phyloP scores from a whole-genome alignment of 2,113 vertebrate genomes.

The Oncorhynchus kisutch region DNA sequence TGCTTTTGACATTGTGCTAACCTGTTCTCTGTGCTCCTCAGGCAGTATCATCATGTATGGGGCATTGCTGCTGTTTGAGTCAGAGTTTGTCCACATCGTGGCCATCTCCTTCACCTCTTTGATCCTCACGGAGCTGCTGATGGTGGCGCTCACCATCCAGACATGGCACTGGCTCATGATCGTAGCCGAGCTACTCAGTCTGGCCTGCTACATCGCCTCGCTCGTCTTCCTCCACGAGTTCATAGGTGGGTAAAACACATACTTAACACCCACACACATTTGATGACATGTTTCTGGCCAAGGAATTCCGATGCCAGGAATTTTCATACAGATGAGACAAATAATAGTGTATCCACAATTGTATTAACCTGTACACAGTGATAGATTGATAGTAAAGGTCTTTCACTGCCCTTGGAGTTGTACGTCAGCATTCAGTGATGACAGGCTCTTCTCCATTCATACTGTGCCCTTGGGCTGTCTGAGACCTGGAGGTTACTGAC shows the following conservation, averaged over 20 bases:
- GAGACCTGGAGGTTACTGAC: conserved; percentile 17
- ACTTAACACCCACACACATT: background rate
- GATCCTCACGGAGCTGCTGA: conserved; percentile 95
- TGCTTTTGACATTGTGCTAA: background rate
- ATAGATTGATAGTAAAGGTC: conserved; percentile 19
- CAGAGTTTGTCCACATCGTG: conserved; percentile 96
- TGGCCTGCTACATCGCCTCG: conserved; percentile 93
- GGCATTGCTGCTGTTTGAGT: conserved; percentile 92
- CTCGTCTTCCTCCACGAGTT: conserved; percentile 96
- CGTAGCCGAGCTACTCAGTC: conserved; percentile 90
- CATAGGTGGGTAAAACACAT: conserved; percentile 40
- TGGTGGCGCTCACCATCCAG: conserved; percentile 96
- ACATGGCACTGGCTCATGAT: conserved; percentile 99
- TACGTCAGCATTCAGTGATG: conserved; percentile 45
- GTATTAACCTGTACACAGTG: conserved; percentile 8
- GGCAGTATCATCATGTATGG: conserved; percentile 99
- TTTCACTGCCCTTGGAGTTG: conserved; percentile 45
- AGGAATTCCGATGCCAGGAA: background rate
- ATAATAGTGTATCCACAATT: conserved; percentile 12
- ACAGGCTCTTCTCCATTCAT: conserved; percentile 4
- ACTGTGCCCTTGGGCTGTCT: conserved; percentile 35
- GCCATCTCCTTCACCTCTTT: conserved; percentile 97
- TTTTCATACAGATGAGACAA: conserved; percentile 12
- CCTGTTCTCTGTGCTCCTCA: conserved; percentile 48
- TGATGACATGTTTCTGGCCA: background rate